Base-by-base conservation (phyloP, 2,888 invertebrate species). In the Lordiphosa andalusiaca region DNA sequence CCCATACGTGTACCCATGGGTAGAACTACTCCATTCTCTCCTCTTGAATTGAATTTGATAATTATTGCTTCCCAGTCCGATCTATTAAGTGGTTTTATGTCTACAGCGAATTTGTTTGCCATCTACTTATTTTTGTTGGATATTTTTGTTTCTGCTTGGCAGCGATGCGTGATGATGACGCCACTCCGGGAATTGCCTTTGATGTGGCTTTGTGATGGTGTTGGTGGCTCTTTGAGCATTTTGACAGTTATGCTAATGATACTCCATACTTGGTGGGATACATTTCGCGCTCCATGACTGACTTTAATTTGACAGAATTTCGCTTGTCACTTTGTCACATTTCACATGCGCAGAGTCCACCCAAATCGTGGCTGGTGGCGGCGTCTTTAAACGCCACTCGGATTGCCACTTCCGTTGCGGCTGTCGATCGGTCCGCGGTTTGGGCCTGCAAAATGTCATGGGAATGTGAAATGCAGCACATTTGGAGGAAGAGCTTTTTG, bases 291-390 rank as follows among this genome's bases (percentile, higher is more conserved):
- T 57, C 59, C 67, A 64, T 82, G 82, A 73, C 69, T 58, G 78
- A 78, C 76, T 75, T 85, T 84, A 85, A 87, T 87, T 87, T 84
- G 86, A 84, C 82, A 82, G 76, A 71, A 78, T 85, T 84, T 85
- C 82, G 78, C 65, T 72, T 69, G 73, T 73, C 68, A 73, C 55
- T 62, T 69, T 74, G 67, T 69, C 62, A 62, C 72, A 72, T 60
- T 65, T 66, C 63, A 56, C 60, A 64, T 59, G 60, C 67, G 53
- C 63, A 72, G 61, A 50, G 52, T 57, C 50, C 51, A 49, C 61
- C 67, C 59, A 69, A 73, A 55, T 56, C 42, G 38, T 49, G 54
- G 62, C 2, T 38, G 53, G 25, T 50, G 59, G 65, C 71, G 70
- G 84, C 70, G 78, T 74, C 84, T 76, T 84, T 69, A 72, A 85